phyloP scores from a whole-genome alignment of 1,140 invertebrate species.

The Aphelinus certus region DNA sequence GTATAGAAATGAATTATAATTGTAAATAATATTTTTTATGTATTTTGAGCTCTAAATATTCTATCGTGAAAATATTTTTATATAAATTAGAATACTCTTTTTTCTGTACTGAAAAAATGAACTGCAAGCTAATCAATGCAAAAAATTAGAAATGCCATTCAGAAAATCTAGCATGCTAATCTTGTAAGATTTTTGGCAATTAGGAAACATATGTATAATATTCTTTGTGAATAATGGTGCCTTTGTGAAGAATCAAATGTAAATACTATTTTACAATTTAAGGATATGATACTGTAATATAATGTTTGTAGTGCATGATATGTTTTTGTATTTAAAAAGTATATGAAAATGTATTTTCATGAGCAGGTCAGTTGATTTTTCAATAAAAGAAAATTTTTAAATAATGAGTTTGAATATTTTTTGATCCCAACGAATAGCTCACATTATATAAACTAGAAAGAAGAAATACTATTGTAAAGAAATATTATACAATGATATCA shows the following conservation, averaged over 20 bases:
- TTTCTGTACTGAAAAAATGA: conserved; percentile 12
- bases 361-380: no score
- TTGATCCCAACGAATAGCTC: no score
- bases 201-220: not conserved
- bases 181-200: conserved; percentile 15
- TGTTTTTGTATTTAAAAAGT: no score
- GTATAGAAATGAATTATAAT: not conserved
- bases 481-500: no score
- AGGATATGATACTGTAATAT: no score
- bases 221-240: no score
- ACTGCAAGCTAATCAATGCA: conserved; percentile 30
- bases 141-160: conserved; percentile 16
- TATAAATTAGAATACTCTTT: conserved; percentile 8
- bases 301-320: no score
- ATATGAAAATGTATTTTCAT: no score
- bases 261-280: not conserved
- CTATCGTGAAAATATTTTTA: not conserved
- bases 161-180: conserved; percentile 5
- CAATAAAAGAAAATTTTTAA: no score
- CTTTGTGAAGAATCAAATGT: not conserved
- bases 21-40: conserved; percentile 20
- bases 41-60: not conserved
- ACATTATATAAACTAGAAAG: no score
- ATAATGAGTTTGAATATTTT: no score
- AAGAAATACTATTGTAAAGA: no score